These are phyloP conservation scores for Talpa occidentalis DNA, from an alignment of 2,113 vertebrate genomes.

Conservation along the genomic window DNA sequence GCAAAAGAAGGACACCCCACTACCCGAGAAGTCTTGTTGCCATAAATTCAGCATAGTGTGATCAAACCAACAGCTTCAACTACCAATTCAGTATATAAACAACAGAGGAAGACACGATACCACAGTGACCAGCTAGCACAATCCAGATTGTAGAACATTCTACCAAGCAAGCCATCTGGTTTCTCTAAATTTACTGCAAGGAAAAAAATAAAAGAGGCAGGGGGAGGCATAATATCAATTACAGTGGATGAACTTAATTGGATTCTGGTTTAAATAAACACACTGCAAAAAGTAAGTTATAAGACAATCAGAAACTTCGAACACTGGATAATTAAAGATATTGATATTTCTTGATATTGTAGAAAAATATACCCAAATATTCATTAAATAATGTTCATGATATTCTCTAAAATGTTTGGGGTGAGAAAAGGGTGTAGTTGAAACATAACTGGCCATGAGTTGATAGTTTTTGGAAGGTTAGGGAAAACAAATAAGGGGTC, in stretches of 20 bases:
- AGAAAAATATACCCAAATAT: constrained; percentile 18
- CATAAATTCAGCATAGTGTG: background rate
- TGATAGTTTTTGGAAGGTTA: background rate
- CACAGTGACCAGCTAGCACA: background rate
- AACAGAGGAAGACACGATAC: background rate
- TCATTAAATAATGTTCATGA: background rate
- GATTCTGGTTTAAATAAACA: background rate
- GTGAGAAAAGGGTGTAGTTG: background rate
- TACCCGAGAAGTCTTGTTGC: background rate
- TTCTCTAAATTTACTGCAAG: background rate
- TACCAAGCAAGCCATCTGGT: background rate
- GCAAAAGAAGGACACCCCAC: background rate
- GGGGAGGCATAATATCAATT: background rate
- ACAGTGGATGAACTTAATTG: background rate
- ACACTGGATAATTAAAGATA: background rate
- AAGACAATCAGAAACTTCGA: background rate
- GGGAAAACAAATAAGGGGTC: no score
- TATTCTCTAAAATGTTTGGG: background rate
- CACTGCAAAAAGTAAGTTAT: background rate
- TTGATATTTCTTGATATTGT: background rate
- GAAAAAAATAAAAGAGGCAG: background rate
- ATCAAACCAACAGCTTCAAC: background rate
- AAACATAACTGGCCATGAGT: background rate
- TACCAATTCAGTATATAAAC: background rate
- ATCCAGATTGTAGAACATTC: background rate